A percentile compares a stretch with the other conserved stretches of the same genome.
These are phyloP conservation scores for Poeciliopsis paucimaculata DNA, from an alignment of 2,797 vertebrate genomes.

Conservation along the genomic window DNA sequence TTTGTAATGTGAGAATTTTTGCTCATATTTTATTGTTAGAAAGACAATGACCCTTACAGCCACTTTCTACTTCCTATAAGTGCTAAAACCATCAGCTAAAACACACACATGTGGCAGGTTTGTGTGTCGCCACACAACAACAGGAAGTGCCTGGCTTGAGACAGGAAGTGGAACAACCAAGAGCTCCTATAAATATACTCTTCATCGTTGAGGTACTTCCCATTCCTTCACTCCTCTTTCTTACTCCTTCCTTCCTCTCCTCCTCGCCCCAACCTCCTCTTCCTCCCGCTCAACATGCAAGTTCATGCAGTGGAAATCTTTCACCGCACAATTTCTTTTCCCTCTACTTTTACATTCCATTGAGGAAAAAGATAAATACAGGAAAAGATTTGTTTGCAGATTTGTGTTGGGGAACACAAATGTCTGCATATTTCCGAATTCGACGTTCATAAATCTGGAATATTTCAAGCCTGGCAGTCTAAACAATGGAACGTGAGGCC, in stretches of 20 bases:
- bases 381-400: constrained; percentile 14
- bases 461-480: constrained; percentile 34
- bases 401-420: constrained; percentile 19
- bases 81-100: constrained; percentile 9
- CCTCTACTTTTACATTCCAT: not conserved
- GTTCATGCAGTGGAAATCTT: constrained; percentile 39
- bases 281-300: constrained; percentile 40
- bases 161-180: constrained; percentile 71
- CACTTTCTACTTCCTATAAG: constrained; percentile 43
- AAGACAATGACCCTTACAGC: not conserved
- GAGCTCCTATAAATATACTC: constrained; percentile 61
- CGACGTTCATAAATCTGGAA: not conserved
- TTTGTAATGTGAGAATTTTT: not conserved
- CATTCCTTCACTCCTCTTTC: constrained; percentile 48
- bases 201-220: constrained; percentile 34
- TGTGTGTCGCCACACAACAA: constrained; percentile 52
- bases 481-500: constrained; percentile 51
- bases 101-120: constrained; percentile 22
- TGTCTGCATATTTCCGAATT: not conserved
- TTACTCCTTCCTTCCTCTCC: constrained; percentile 40
- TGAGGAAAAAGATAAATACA: not conserved
- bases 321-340: constrained; percentile 31
- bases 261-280: constrained; percentile 49
- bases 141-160: constrained; percentile 67
- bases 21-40: not conserved